Base-by-base conservation (phyloP, 2,113 vertebrate species). In the Triplophysa dalaica region DNA sequence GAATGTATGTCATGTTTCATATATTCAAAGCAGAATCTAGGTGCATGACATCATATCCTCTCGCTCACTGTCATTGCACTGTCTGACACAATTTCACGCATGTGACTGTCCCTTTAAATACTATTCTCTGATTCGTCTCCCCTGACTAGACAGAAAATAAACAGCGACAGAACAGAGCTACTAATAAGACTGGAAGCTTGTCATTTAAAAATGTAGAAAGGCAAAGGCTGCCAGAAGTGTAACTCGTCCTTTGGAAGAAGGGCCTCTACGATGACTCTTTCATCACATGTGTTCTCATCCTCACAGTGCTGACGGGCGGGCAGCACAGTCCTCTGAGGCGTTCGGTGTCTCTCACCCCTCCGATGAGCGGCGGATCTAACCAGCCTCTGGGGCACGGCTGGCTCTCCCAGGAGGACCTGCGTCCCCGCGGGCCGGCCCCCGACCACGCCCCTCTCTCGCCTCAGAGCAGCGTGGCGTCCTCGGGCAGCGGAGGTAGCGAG, bases 391-490 rank as follows among this genome's bases (percentile, higher is more conserved):
- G 97, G 91, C 97, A 97, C 85, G 95, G 96, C 90, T 99, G 98
- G 98, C 94, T 99, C 93, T 99, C 98, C 89, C 98, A 99, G 92
- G 98, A 99, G 94, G 98, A 99, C 90, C 94, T 99, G 85, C 93
- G 95, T 86, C 94, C 92, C 82, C 93, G 95, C 90, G 96, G 95
- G 90, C 92, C 94, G 38, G 93, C 96, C 88, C 95, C 93, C 68
- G 95, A 99, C 90, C 98, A 99, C 86, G 97, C 97, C 73, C 97
- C 97, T 84, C 95, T 99, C 83, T 99, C 98, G 77, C 97, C 98
- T 88, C 98, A 99, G 95, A 98, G 98, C 94, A 99, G 98, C 92
- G 95, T 99, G 88, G 98, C 98, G 83, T 99, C 98, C 87, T 99
- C 98, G 16, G 98, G 98, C 90, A 99, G 98, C 83, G 98, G 98